Evolutionary conservation across 2,797 vertebrate species (phyloP).

Genomic region (Ctenopoma multispine): DNA sequence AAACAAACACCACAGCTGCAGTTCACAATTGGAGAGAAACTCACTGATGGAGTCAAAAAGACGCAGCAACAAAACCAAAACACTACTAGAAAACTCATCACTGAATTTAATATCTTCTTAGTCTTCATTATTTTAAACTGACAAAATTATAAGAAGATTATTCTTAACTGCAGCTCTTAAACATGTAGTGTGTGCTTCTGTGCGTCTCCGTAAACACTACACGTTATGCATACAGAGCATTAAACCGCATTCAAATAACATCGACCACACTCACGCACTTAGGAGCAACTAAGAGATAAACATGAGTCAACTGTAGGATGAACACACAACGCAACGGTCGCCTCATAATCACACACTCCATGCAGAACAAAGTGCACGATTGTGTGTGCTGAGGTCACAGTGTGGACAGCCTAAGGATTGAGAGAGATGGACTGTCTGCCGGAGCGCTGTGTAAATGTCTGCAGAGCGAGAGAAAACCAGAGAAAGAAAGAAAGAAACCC

Average conservation of each 20-base stretch:
- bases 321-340: conserved; percentile 19
- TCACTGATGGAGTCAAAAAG: no score
- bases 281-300: conserved; percentile 54
- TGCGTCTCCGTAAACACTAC: background rate
- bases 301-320: conserved; percentile 25
- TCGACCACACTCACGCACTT: conserved; percentile 30
- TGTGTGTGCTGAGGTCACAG: conserved; percentile 70
- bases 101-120: no score
- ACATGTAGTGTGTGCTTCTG: background rate
- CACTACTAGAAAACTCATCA: no score
- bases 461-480: conserved; percentile 19
- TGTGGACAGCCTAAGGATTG: conserved; percentile 30
- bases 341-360: conserved; percentile 21
- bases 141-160: no score
- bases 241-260: conserved; percentile 56
- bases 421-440: conserved; percentile 32
- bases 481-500: conserved; percentile 48
- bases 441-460: conserved; percentile 66
- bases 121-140: no score
- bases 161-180: no score
- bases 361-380: conserved; percentile 57
- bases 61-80: no score
- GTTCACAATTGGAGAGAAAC: no score
- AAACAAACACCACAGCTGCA: no score
- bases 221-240: conserved; percentile 20